A percentile compares a stretch with the other conserved stretches of the same genome.
These are phyloP conservation scores for Scatophagus argus DNA, from an alignment of 2,113 vertebrate species.

Conservation along the genomic window DNA sequence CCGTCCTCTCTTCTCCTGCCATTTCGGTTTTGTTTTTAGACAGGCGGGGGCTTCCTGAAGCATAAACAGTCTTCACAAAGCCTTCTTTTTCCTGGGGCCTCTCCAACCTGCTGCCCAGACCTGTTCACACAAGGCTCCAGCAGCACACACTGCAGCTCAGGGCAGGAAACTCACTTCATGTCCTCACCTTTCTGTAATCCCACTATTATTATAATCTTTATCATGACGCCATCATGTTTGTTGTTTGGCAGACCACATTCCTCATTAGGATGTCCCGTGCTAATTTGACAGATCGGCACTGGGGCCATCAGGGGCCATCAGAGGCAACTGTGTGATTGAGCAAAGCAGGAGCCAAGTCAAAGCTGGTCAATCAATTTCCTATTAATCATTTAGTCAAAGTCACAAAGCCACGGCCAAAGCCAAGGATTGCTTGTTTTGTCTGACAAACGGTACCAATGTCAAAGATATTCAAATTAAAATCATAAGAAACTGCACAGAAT, in stretches of 20 bases:
- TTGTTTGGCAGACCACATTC: not conserved
- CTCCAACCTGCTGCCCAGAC: conserved; percentile 46
- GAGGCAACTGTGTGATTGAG: too few relatives aligned
- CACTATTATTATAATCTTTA: not conserved
- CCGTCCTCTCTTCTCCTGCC: conserved; percentile 19
- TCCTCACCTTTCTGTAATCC: conserved; percentile 1
- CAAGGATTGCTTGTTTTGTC: too few relatives aligned
- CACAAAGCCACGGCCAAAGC: not conserved
- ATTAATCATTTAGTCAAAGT: not conserved
- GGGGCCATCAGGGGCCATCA: too few relatives aligned
- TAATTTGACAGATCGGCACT: too few relatives aligned
- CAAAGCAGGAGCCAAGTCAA: not conserved
- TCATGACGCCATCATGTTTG: not conserved
- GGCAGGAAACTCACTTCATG: not conserved
- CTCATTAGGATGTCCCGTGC: not conserved
- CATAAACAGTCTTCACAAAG: conserved; percentile 51
- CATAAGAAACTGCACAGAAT: too few relatives aligned
- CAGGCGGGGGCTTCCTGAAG: conserved; percentile 62
- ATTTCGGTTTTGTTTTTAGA: conserved; percentile 50
- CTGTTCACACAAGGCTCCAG: conserved; percentile 16
- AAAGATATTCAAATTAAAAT: not conserved
- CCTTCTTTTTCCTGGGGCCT: conserved; percentile 50
- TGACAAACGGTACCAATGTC: not conserved
- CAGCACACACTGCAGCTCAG: not conserved
- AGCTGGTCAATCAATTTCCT: not conserved